A percentile compares a stretch with the other conserved stretches of the same genome.
These are phyloP conservation scores for Lissonota sp. DNA, from an alignment of 2,888 invertebrate genomes.

Conservation along the genomic window DNA sequence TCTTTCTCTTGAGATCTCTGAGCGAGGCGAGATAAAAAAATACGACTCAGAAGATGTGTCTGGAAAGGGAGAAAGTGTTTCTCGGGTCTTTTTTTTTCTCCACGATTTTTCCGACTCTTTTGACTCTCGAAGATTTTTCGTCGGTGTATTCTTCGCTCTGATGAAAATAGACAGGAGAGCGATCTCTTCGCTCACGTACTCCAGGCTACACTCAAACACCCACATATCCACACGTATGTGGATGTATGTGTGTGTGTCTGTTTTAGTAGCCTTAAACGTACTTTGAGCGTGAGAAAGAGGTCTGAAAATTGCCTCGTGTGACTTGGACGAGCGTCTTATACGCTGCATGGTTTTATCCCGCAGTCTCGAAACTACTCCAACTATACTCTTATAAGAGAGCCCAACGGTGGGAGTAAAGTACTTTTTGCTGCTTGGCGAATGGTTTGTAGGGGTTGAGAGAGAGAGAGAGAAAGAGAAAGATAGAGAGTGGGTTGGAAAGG, in stretches of 20 bases:
- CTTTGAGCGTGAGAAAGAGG: constrained; percentile 43
- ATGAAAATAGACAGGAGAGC: constrained; percentile 13
- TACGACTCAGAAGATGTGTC: background rate
- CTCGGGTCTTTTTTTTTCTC: background rate
- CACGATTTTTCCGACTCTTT: constrained; percentile 1
- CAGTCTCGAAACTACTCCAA: constrained; percentile 62
- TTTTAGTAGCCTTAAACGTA: constrained; percentile 52
- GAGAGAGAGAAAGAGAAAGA: constrained; percentile 15
- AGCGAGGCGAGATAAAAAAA: background rate
- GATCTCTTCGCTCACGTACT: constrained; percentile 7
- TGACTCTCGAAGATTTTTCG: constrained; percentile 29
- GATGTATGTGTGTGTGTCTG: background rate
- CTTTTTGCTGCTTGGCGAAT: constrained; percentile 68
- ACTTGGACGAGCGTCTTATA: constrained; percentile 56
- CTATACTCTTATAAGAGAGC: constrained; percentile 63
- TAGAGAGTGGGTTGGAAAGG: constrained; percentile 48
- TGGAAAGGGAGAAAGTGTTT: background rate
- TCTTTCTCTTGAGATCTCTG: too few species aligned
- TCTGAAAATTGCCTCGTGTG: constrained; percentile 59
- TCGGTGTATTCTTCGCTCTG: constrained; percentile 10
- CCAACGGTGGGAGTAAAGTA: constrained; percentile 65
- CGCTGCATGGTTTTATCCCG: constrained; percentile 56
- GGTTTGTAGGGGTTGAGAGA: constrained; percentile 32
- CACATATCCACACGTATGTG: background rate
- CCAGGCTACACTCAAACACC: too few species aligned